Percentiles rank a stretch among this genome's conserved stretches.
phyloP scores from a whole-genome alignment of 2,113 vertebrate genomes.

The Vombatus ursinus region DNA sequence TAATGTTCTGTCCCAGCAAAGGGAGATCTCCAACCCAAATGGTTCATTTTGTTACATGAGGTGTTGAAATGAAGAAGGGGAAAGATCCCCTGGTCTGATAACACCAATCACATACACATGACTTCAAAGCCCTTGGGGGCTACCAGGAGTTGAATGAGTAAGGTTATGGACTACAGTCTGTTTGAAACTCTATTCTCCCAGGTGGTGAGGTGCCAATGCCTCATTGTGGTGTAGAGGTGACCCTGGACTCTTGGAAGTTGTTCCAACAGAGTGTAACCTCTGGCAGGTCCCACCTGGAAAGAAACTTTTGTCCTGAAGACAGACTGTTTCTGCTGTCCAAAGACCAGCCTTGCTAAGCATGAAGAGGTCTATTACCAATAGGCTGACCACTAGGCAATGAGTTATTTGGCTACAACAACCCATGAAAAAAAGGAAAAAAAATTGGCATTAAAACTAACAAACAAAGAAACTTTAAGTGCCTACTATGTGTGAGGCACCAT shows the following conservation, averaged over 20 bases:
- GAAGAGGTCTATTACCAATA: neutral
- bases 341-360: neutral
- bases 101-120: neutral
- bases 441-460: neutral
- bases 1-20: conserved; percentile 41
- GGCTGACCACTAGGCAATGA: neutral
- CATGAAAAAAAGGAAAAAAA: neutral
- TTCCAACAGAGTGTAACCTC: neutral
- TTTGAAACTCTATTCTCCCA: conserved; percentile 9
- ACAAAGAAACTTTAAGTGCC: neutral
- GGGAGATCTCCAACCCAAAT: conserved; percentile 21
- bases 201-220: neutral
- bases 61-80: conserved; percentile 5
- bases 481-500: neutral
- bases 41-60: conserved; percentile 10
- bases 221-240: neutral
- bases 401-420: neutral
- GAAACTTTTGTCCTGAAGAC: neutral
- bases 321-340: neutral
- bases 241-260: neutral
- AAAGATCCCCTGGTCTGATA: conserved; percentile 34
- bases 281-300: neutral
- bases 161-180: neutral
- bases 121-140: neutral
- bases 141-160: conserved; percentile 28